A percentile compares a stretch with the other conserved stretches of the same genome.
Evolutionary conservation across 1,140 invertebrate species (phyloP).

Genomic region (Thereuonema tuberculata): DNA sequence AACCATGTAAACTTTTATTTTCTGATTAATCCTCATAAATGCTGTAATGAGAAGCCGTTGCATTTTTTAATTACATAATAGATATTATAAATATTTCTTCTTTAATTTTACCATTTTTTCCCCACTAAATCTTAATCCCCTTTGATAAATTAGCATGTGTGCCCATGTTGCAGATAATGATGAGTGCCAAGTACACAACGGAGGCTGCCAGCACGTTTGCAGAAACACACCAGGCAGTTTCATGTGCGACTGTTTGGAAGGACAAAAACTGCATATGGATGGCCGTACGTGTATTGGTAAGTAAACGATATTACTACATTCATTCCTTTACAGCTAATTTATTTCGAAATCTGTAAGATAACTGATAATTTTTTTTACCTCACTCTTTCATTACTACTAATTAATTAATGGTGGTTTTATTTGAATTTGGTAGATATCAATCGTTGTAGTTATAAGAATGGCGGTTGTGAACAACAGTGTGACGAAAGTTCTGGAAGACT

Average conservation of each 20-base stretch:
- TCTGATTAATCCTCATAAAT: too few species aligned
- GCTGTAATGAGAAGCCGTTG: too few species aligned
- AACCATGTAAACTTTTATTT: too few species aligned
- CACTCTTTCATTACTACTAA: too few species aligned
- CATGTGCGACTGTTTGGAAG: constrained; percentile 56
- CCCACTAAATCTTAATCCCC: too few species aligned
- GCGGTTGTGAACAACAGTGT: constrained; percentile 1
- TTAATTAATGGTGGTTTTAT: too few species aligned
- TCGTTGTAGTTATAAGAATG: constrained; percentile 20
- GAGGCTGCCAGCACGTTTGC: constrained; percentile 74
- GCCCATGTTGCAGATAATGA: constrained; percentile 87
- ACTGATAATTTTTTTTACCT: too few species aligned
- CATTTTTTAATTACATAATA: too few species aligned
- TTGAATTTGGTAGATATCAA: background rate
- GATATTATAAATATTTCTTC: background rate
- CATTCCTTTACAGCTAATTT: too few species aligned
- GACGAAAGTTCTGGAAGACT: background rate
- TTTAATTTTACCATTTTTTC: background rate
- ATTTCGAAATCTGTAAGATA: too few species aligned
- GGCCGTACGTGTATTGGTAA: constrained; percentile 20
- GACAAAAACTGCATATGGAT: constrained; percentile 42
- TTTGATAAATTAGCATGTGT: too few species aligned
- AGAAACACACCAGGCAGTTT: constrained; percentile 53
- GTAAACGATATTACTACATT: background rate
- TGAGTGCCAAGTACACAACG: constrained; percentile 77